Percentiles rank a stretch among this genome's conserved stretches.
Evolutionary conservation across 2,888 invertebrate genomes (phyloP).

Genomic region (Amblyjoppa proteus): DNA sequence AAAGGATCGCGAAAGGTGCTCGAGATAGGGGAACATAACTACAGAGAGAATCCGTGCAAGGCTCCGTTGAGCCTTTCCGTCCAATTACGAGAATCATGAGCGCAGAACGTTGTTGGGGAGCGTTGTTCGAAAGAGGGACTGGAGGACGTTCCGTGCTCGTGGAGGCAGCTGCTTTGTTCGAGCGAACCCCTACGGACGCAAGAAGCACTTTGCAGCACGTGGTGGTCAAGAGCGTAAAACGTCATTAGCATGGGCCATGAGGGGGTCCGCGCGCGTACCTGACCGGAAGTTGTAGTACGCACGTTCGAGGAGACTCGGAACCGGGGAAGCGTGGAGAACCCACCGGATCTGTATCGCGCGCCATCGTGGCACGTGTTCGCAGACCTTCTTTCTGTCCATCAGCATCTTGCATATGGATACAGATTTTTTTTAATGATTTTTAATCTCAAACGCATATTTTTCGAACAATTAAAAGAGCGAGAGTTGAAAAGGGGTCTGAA

Average conservation of each 20-base stretch:
- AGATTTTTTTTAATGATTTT: neutral
- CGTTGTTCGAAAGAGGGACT: neutral
- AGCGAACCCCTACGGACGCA: conserved; percentile 46
- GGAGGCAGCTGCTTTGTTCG: conserved; percentile 48
- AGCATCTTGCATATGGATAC: neutral
- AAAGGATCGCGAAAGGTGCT: neutral
- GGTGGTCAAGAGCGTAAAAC: conserved; percentile 62
- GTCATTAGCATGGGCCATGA: conserved; percentile 53
- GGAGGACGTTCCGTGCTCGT: conserved; percentile 7
- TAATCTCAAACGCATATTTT: neutral
- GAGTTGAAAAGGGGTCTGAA: too few species aligned
- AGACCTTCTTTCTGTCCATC: neutral
- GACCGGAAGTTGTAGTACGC: conserved; percentile 65
- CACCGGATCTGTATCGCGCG: conserved; percentile 54
- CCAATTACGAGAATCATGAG: conserved; percentile 57
- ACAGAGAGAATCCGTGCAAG: conserved; percentile 52
- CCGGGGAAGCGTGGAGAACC: conserved; percentile 53
- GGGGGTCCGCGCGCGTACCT: conserved; percentile 43
- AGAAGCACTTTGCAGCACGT: conserved; percentile 61
- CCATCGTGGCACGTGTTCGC: conserved; percentile 50
- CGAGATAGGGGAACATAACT: conserved; percentile 17
- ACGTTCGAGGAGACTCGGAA: conserved; percentile 37
- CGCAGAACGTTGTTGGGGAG: conserved; percentile 40
- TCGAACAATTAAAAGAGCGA: neutral
- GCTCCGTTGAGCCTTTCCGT: conserved; percentile 30